phyloP scores from a whole-genome alignment of 1,140 invertebrate species.

The Monochamus saltuarius region DNA sequence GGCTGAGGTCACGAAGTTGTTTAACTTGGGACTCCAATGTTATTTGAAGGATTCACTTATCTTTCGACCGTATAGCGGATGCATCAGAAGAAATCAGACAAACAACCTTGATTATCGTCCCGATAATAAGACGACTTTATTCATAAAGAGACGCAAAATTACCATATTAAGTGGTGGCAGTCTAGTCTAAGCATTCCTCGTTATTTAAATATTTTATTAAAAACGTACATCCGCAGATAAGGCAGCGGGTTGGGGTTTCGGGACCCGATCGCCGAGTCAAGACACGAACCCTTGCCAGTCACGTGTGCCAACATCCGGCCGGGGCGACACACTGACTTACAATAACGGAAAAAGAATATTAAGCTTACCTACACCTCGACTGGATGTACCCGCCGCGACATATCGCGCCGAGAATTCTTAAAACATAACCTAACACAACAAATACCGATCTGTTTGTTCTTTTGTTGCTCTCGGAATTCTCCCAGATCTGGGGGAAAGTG shows the following conservation, averaged over 20 bases:
- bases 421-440: constrained; percentile 32
- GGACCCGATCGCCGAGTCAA: constrained; percentile 29
- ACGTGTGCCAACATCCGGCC: constrained; percentile 41
- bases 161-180: neutral
- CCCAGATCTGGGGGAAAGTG: too few relatives aligned
- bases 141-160: neutral
- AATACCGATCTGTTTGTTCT: constrained; percentile 16
- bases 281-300: constrained; percentile 38
- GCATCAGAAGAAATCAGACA: neutral
- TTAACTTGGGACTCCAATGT: too few relatives aligned
- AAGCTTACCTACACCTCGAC: constrained; percentile 20
- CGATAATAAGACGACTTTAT: neutral
- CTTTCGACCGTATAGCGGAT: too few relatives aligned
- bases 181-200: constrained; percentile 1
- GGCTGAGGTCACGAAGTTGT: too few relatives aligned
- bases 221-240: constrained; percentile 8
- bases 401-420: constrained; percentile 24
- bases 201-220: constrained; percentile 1
- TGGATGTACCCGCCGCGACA: constrained; percentile 21
- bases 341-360: constrained; percentile 39
- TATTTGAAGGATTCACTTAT: too few relatives aligned
- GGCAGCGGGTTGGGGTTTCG: neutral
- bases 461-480: too few relatives aligned
- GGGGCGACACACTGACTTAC: constrained; percentile 44
- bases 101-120: neutral